Evolutionary conservation across 2,888 invertebrate genomes (phyloP).

Genomic region (Diachrysia chrysitis): DNA sequence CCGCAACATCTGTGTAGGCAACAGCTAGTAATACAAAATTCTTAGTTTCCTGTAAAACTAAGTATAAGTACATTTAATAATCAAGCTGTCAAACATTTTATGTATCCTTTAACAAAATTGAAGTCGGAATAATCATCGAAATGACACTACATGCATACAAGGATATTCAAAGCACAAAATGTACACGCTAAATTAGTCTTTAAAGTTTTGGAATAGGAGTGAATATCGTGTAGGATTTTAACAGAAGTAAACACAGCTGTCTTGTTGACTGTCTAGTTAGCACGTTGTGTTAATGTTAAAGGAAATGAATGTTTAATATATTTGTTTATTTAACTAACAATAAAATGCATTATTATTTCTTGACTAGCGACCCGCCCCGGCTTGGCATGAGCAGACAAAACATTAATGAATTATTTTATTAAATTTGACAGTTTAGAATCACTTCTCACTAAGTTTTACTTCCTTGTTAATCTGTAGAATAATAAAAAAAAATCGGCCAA

Average conservation of each 20-base stretch:
- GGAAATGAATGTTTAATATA: neutral
- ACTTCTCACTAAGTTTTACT: no score
- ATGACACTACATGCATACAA: constrained; percentile 29
- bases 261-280: constrained; percentile 7
- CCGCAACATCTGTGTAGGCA: no score
- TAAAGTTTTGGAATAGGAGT: neutral
- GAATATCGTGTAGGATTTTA: constrained; percentile 11
- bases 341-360: neutral
- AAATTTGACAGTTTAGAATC: no score
- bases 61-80: neutral
- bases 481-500: no score
- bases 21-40: no score
- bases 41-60: neutral
- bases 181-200: neutral
- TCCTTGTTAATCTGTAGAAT: no score
- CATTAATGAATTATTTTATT: no score
- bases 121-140: constrained; percentile 30
- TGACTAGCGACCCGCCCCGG: no score
- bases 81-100: constrained; percentile 7
- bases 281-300: constrained; percentile 4
- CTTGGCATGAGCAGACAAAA: no score
- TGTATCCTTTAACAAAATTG: constrained; percentile 22
- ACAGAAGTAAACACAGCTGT: constrained; percentile 45
- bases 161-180: neutral
- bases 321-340: neutral